These are phyloP conservation scores for Drosophila kohkoa DNA, from an alignment of 1,140 invertebrate genomes.

Conservation along the genomic window DNA sequence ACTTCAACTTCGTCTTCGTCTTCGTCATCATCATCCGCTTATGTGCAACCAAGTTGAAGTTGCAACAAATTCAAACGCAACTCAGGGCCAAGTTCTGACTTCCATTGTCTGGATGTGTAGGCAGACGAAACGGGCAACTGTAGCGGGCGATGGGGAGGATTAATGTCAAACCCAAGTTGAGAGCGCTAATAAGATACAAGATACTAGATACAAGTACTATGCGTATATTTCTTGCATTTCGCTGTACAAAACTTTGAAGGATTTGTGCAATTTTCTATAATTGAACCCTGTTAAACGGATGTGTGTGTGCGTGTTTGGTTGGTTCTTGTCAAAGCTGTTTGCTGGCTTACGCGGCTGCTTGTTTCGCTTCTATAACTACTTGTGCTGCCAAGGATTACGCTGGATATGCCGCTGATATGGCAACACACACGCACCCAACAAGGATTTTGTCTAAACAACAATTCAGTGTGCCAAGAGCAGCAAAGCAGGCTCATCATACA, in stretches of 20 bases:
- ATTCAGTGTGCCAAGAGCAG: background rate
- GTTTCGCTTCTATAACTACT: background rate
- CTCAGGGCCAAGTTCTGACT: slow-evolving; percentile 5
- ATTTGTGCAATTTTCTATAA: slow-evolving; percentile 77
- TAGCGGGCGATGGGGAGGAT: slow-evolving; percentile 34
- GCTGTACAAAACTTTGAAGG: slow-evolving; percentile 64
- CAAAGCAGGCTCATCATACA: slow-evolving; percentile 1
- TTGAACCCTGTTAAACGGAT: slow-evolving; percentile 49
- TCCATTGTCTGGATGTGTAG: slow-evolving; percentile 1
- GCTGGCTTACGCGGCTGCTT: slow-evolving; percentile 32
- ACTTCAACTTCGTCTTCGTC: slow-evolving; percentile 9
- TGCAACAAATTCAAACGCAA: slow-evolving; percentile 35
- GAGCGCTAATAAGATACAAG: slow-evolving; percentile 75
- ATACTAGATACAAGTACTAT: slow-evolving; percentile 27
- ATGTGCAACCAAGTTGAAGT: slow-evolving; percentile 75
- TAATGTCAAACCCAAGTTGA: slow-evolving; percentile 70
- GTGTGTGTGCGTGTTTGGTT: slow-evolving; percentile 11
- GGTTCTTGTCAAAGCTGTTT: slow-evolving; percentile 61
- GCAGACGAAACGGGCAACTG: background rate
- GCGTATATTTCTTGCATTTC: slow-evolving; percentile 22
- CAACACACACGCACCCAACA: slow-evolving; percentile 22
- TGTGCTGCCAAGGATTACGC: slow-evolving; percentile 24
- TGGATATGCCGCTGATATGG: slow-evolving; percentile 18
- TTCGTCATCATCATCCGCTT: slow-evolving; percentile 43
- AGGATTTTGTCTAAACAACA: slow-evolving; percentile 20